Percentiles rank a stretch among this genome's conserved stretches.
Evolutionary conservation across 2,888 invertebrate species (phyloP).

Genomic region (Gnatocerus cornutus): DNA sequence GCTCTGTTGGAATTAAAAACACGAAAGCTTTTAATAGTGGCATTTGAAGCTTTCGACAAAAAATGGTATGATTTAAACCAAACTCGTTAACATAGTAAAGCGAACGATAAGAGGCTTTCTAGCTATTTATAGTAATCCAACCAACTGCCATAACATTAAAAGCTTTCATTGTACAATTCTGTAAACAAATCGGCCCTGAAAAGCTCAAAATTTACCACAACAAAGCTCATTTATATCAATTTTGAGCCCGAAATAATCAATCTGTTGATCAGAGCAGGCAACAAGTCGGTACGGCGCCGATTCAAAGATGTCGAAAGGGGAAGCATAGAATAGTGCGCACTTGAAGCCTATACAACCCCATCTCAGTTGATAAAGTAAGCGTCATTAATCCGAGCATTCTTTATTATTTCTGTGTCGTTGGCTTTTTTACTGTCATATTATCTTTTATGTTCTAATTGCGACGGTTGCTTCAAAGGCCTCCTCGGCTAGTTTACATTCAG

Average conservation of each 20-base stretch:
- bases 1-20: too few species aligned
- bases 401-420: constrained; percentile 68
- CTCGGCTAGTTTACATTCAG: constrained; percentile 67
- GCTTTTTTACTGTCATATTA: constrained; percentile 66
- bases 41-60: too few species aligned
- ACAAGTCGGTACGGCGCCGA: constrained; percentile 45
- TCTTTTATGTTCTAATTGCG: constrained; percentile 68
- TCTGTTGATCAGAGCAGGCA: constrained; percentile 50
- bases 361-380: constrained; percentile 65
- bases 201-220: too few species aligned
- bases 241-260: not conserved
- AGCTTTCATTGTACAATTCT: too few species aligned
- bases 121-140: too few species aligned
- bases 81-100: too few species aligned
- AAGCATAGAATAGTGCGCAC: constrained; percentile 60
- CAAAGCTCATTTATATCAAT: too few species aligned
- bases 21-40: too few species aligned
- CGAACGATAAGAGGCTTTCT: too few species aligned
- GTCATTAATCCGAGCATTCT: constrained; percentile 68
- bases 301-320: constrained; percentile 49
- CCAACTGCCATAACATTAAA: too few species aligned
- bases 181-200: too few species aligned
- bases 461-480: constrained; percentile 61
- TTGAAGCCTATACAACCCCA: constrained; percentile 58
- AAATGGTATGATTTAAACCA: too few species aligned